Evolutionary conservation across 2,797 vertebrate species (phyloP).

Genomic region (Champsocephalus gunnari): DNA sequence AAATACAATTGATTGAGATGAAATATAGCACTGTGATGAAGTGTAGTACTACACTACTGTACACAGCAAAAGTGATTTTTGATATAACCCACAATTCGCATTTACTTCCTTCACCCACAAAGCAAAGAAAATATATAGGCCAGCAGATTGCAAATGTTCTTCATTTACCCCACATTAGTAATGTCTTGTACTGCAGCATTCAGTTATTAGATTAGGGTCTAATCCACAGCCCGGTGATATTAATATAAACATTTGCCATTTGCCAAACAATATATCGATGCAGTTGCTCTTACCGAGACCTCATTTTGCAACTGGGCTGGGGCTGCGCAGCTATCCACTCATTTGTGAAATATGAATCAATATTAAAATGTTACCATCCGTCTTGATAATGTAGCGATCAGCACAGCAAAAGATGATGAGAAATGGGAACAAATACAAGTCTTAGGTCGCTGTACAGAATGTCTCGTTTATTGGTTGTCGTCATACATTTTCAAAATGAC

Average conservation of each 20-base stretch:
- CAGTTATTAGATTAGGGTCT: background rate
- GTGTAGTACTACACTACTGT: background rate
- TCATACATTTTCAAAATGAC: constrained; percentile 82
- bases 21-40: background rate
- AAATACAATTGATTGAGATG: background rate
- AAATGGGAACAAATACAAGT: constrained; percentile 48
- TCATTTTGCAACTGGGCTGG: background rate
- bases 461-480: constrained; percentile 83
- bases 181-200: no score
- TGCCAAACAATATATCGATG: background rate
- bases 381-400: no score
- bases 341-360: constrained; percentile 1
- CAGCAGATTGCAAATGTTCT: background rate
- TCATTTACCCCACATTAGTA: no score
- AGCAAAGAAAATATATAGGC: background rate
- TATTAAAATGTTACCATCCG: background rate
- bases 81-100: background rate
- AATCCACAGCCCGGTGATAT: background rate
- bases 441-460: constrained; percentile 65
- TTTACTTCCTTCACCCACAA: background rate
- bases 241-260: background rate
- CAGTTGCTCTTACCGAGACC: background rate
- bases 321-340: background rate
- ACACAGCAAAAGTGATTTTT: background rate
- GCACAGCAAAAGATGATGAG: background rate